These are phyloP conservation scores for Philopotamus ludificatus DNA, from an alignment of 1,140 invertebrate genomes.

Conservation along the genomic window DNA sequence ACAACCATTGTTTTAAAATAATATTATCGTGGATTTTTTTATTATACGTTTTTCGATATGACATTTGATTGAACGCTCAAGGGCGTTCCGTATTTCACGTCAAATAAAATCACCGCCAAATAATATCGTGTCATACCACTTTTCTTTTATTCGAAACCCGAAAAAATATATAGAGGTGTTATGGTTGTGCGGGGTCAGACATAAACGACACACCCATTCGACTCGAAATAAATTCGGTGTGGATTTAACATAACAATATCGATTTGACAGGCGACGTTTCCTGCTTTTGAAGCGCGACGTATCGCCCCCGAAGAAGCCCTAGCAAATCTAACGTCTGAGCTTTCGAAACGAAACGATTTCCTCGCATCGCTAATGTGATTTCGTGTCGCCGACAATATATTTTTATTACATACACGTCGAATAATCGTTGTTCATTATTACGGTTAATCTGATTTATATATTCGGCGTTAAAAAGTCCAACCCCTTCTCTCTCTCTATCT, in stretches of 20 bases:
- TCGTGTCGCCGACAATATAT: background rate
- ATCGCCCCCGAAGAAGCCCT: slow-evolving; percentile 6
- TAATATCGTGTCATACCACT: background rate
- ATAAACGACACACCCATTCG: background rate
- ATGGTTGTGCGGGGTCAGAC: too few relatives aligned
- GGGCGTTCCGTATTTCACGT: too few relatives aligned
- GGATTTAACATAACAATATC: slow-evolving; percentile 18
- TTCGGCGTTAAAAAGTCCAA: slow-evolving; percentile 9
- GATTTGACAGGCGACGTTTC: slow-evolving; percentile 22
- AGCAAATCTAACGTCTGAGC: background rate
- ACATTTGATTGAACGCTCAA: too few relatives aligned
- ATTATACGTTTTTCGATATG: too few relatives aligned
- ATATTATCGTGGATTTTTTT: too few relatives aligned
- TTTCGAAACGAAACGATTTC: background rate
- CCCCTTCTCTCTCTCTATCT: slow-evolving; percentile 1
- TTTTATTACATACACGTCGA: background rate
- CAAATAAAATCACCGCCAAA: too few relatives aligned
- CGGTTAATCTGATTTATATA: slow-evolving; percentile 22
- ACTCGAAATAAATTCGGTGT: background rate
- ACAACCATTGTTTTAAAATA: too few relatives aligned
- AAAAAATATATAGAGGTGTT: too few relatives aligned
- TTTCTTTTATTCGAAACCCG: background rate
- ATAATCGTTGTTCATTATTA: slow-evolving; percentile 18
- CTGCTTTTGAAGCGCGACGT: slow-evolving; percentile 2
- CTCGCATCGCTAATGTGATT: background rate